These are phyloP conservation scores for Acanthis flammea DNA, from an alignment of 2,797 vertebrate species.

Conservation along the genomic window DNA sequence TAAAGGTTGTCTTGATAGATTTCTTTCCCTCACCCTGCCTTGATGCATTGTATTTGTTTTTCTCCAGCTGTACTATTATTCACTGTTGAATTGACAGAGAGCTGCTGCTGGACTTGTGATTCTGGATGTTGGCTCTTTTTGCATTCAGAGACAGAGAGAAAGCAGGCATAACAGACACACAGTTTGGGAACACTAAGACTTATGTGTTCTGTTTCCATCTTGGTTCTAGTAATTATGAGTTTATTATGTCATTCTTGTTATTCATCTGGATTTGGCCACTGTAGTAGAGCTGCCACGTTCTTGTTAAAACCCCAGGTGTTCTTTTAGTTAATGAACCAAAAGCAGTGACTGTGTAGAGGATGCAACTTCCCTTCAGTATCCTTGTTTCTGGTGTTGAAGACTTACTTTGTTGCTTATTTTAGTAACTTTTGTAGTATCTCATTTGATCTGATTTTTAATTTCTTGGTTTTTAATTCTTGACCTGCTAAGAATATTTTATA, in stretches of 20 bases:
- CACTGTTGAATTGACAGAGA: background rate
- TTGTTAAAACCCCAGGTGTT: background rate
- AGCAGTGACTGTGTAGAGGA: background rate
- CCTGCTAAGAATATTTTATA: background rate
- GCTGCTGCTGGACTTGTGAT: background rate
- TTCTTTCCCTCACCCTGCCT: background rate
- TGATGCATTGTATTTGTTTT: background rate
- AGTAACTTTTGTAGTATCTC: background rate
- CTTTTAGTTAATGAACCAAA: background rate
- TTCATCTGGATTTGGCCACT: background rate
- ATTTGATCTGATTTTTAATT: background rate
- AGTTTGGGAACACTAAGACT: background rate
- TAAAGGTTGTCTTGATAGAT: background rate
- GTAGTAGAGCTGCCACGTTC: background rate
- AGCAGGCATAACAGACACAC: background rate
- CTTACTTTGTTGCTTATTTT: background rate
- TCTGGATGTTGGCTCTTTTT: background rate
- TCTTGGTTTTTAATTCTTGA: background rate
- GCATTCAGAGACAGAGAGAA: background rate
- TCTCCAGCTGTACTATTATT: background rate
- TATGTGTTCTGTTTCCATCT: background rate
- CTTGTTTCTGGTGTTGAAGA: background rate
- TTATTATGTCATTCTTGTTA: background rate
- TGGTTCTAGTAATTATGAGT: background rate
- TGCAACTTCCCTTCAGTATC: background rate